These are phyloP conservation scores for Dendrolimus houi DNA, from an alignment of 2,888 invertebrate genomes.

Conservation along the genomic window DNA sequence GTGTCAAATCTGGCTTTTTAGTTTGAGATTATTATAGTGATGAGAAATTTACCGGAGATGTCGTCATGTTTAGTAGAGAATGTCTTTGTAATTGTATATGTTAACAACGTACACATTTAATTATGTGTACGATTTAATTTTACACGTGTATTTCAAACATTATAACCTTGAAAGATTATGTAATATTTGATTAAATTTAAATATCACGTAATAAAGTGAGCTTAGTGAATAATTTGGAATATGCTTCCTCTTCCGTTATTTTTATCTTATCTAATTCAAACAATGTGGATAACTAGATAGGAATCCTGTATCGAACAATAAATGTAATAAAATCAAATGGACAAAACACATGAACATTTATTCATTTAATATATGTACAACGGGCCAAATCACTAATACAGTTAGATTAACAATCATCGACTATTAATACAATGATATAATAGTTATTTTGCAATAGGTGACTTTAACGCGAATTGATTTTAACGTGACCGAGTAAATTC, in stretches of 20 bases:
- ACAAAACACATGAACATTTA: neutral
- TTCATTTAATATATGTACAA: neutral
- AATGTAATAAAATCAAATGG: neutral
- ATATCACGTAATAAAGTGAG: neutral
- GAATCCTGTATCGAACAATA: neutral
- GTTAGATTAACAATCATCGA: neutral
- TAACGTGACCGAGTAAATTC: too few relatives aligned
- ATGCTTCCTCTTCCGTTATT: neutral
- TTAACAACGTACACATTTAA: too few relatives aligned
- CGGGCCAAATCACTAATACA: neutral
- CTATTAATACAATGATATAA: neutral
- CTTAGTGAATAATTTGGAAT: neutral
- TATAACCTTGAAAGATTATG: neutral
- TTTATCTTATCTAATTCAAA: neutral
- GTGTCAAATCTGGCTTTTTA: too few relatives aligned
- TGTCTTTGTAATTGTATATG: too few relatives aligned
- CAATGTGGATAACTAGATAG: neutral
- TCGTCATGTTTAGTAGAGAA: too few relatives aligned
- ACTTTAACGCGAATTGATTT: too few relatives aligned
- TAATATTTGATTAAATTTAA: neutral
- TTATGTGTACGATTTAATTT: neutral
- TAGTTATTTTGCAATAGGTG: too few relatives aligned
- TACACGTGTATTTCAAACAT: neutral
- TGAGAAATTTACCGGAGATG: too few relatives aligned
- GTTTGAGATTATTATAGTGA: too few relatives aligned